Evolutionary conservation across 2,113 vertebrate species (phyloP), one percentile per base, ranked within the genome.

Genomic region (Cercopithecus mona): DNA sequence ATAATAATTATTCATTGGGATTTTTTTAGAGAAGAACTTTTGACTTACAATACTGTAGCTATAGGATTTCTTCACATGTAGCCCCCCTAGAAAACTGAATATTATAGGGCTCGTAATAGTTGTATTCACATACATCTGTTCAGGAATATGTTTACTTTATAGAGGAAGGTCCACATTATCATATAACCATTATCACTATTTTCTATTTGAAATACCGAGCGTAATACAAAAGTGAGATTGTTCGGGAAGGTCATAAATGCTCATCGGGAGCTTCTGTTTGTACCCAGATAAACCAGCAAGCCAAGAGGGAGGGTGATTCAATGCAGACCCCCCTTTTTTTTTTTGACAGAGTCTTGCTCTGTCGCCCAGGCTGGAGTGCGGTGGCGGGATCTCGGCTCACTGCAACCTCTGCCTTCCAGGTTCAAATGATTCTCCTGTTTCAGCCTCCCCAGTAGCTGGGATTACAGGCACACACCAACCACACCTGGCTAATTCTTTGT

Each of bases 141-240:
- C 35, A 55, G 45, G 3, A 95, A 79, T 45, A 8, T n/a, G 22
- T 35, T 88, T 73, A 23, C 83, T 76, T 80, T 27, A 27, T 20
- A 59, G 57, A 38, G 22, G 3, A 64, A 38, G 7, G 8, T 64
- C 40, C 17, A 59, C 10, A 8, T 50, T 57, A 50, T 59, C 27
- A 7, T 38, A 17, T 13, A 72, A 90, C 18, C 45, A 43, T 45
- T 85, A 1, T 40, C 64, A 78, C 32, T 73, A 20, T 72, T 52
- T 97, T 92, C 45, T 79, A 32, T 43, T 79, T 93, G 72, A 64
- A 89, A 86, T 78, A 70, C 32, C 43, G 27, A 95, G 50, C 40
- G 14, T 75, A 72, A 64, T 40, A 50, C 66, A 86, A 75, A 94
- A 32, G 22, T 82, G 30, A 93, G 18, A n/a, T 93, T 61, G 50